phyloP scores from a whole-genome alignment of 2,888 invertebrate genomes.

The Molorchus minor region DNA sequence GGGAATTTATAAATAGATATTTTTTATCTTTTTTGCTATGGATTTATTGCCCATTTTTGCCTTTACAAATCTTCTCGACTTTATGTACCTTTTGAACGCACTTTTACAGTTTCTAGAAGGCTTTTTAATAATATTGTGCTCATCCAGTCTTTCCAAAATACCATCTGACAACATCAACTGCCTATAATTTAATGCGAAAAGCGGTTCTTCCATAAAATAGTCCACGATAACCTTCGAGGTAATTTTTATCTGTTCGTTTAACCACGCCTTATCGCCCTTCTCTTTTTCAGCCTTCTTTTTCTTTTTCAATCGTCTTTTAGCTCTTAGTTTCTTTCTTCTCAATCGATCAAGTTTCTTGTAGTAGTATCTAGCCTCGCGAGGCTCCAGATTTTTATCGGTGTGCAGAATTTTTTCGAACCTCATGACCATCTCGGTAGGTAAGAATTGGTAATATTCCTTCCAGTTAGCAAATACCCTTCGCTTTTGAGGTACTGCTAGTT shows the following conservation, averaged over 20 bases:
- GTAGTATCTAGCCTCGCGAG: constrained; percentile 52
- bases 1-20: no score
- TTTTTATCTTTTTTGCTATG: no score
- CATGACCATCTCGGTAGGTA: constrained; percentile 49
- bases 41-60: no score
- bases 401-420: constrained; percentile 53
- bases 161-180: constrained; percentile 53
- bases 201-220: constrained; percentile 49
- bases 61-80: no score
- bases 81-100: constrained; percentile 42
- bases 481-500: constrained; percentile 53
- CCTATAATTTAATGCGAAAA: constrained; percentile 52
- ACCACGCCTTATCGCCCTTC: constrained; percentile 39
- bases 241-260: constrained; percentile 38
- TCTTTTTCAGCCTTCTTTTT: constrained; percentile 37
- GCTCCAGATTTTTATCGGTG: constrained; percentile 53
- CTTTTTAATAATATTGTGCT: constrained; percentile 34
- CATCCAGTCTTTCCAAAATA: constrained; percentile 45
- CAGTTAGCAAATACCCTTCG: constrained; percentile 51
- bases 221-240: constrained; percentile 45
- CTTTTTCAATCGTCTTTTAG: constrained; percentile 31
- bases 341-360: constrained; percentile 52
- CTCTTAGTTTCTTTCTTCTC: constrained; percentile 40
- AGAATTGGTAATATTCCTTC: constrained; percentile 46
- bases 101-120: constrained; percentile 47